phyloP scores from a whole-genome alignment of 2,797 vertebrate species.

The Lates japonicus region DNA sequence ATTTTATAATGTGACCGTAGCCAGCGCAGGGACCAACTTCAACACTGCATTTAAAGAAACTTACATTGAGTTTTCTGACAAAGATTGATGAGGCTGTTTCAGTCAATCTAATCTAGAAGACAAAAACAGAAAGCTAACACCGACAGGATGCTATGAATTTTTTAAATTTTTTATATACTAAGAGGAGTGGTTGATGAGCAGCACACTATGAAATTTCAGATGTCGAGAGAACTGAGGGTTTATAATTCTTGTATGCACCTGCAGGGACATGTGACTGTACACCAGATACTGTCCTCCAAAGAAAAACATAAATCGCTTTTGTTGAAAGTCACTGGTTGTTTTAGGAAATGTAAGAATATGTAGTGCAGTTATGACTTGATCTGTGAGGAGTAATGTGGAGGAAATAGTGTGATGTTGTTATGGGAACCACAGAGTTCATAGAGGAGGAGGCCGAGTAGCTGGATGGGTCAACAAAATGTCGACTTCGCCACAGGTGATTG shows the following conservation, averaged over 20 bases:
- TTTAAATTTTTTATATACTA: background rate
- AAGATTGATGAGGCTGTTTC: constrained; percentile 29
- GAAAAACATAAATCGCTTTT: background rate
- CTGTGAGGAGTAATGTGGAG: background rate
- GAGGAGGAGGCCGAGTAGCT: background rate
- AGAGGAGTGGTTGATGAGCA: constrained; percentile 5
- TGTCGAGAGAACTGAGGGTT: background rate
- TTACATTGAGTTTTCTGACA: constrained; percentile 16
- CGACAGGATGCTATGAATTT: constrained; percentile 19
- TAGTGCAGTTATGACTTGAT: constrained; percentile 3
- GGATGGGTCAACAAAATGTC: background rate
- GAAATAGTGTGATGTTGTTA: background rate
- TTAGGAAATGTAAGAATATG: background rate
- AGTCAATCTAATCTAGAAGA: constrained; percentile 29
- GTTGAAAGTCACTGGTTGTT: background rate
- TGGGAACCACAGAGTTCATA: background rate
- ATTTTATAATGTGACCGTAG: constrained; percentile 18
- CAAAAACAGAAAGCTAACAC: constrained; percentile 23
- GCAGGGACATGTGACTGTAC: constrained; percentile 7
- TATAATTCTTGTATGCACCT: background rate
- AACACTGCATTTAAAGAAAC: constrained; percentile 34
- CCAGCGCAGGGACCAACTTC: background rate
- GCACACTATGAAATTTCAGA: constrained; percentile 14
- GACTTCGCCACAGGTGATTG: background rate
- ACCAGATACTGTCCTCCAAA: background rate